Conservation (phyloP, 1,140 invertebrate genomes). For the Epicauta chinensis region DNA sequence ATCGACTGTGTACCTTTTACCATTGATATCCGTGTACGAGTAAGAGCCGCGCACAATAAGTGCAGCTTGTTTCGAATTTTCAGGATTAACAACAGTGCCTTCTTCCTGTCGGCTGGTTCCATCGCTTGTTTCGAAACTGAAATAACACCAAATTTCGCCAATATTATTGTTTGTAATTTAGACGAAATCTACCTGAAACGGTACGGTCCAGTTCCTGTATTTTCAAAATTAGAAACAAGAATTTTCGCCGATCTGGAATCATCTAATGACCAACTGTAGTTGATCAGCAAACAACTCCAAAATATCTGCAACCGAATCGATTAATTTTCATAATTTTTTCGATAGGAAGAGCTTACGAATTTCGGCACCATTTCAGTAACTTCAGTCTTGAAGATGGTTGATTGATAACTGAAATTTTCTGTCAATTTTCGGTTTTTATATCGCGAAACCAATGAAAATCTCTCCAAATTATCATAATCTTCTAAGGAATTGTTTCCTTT, state of each 20-base stretch:
- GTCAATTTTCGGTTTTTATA: no score
- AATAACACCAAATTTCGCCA: not conserved
- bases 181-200: not conserved
- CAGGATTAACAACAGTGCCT: constrained; percentile 50
- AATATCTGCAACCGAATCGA: no score
- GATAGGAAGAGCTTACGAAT: no score
- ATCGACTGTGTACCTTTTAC: constrained; percentile 49
- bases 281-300: no score
- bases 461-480: no score
- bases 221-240: not conserved
- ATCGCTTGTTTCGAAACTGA: constrained; percentile 45
- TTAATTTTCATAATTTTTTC: no score
- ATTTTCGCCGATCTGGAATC: not conserved
- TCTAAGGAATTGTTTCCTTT: no score
- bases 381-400: no score
- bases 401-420: no score
- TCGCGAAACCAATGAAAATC: no score
- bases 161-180: not conserved
- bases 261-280: not conserved
- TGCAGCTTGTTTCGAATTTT: constrained; percentile 43
- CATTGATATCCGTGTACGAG: constrained; percentile 50
- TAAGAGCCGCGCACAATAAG: constrained; percentile 44
- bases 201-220: not conserved
- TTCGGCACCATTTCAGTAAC: no score
- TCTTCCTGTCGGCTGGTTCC: constrained; percentile 57